Base-by-base conservation (phyloP, 1,140 invertebrate genomes). In the Drosophila funebris region DNA sequence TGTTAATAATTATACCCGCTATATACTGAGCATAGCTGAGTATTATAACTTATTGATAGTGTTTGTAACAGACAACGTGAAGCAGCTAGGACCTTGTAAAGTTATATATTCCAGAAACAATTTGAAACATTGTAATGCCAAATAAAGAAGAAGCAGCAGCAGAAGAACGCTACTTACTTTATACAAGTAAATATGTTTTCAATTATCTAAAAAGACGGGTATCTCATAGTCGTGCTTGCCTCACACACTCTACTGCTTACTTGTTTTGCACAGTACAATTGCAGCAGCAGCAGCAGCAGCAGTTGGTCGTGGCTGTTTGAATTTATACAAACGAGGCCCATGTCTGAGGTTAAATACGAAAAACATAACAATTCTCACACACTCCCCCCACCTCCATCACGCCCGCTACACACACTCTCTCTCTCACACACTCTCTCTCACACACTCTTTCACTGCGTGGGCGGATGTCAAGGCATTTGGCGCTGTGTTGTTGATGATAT, bases 281-380 rank as follows among this genome's bases (percentile, higher is more conserved):
- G 77, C 77, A 71, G 60, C 64, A 78, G 27, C 71, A 76, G 44
- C 37, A 67, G 50, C 48, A 75, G 41, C 71, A 63, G 72, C 64
- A 61, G 63, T 67, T 69, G 72, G 67, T 60, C 56, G 80, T 72
- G 56, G 58, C 53, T 73, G 69, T 62, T 76, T 71, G 67, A 87
- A 88, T 87, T 78, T 88, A 88, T 76, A 82, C 77, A 87, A 84
- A 78, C 82, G 70, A 87, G 81, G 82, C 82, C 82, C 82, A 85
- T 85, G 82, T 85, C 78, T 85, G 82, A 85, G 82, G 82, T 85
- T 85, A 85, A 87, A 82, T 87, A 85, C 78, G 78, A 85, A 85
- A 85, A 85, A 88, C 82, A 85, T 87, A 88, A 81, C 81, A 77
- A 80, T 80, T 71, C 73, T 52, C 62, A 63, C 62, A 63, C 73